These are phyloP conservation scores for Tachystola acroxantha DNA, from an alignment of 2,888 invertebrate genomes.

Conservation along the genomic window DNA sequence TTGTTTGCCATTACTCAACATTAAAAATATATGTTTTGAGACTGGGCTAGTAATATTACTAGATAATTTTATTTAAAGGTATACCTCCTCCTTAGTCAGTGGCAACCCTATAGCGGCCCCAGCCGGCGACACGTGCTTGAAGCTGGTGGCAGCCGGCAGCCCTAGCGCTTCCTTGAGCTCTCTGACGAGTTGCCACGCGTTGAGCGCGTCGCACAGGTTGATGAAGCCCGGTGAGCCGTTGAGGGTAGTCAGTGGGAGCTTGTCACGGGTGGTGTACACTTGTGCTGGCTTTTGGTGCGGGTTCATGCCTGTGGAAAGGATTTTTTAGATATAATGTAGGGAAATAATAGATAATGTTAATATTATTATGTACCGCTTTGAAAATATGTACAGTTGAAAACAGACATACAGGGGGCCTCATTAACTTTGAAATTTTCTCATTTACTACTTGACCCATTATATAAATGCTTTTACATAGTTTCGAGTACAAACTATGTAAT, in stretches of 20 bases:
- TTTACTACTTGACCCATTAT: too few relatives aligned
- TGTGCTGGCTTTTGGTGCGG: slow-evolving; percentile 99
- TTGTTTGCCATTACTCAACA: too few relatives aligned
- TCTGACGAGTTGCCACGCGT: slow-evolving; percentile 97
- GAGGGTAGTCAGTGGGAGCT: slow-evolving; percentile 90
- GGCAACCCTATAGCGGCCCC: slow-evolving; percentile 96
- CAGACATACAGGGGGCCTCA: too few relatives aligned
- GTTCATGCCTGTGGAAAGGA: slow-evolving; percentile 93
- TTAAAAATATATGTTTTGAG: too few relatives aligned
- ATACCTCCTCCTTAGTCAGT: slow-evolving; percentile 82
- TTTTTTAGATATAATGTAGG: background rate
- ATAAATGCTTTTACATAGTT: too few relatives aligned
- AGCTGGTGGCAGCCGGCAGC: slow-evolving; percentile 95
- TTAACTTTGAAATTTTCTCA: too few relatives aligned
- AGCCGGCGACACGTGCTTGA: slow-evolving; percentile 99
- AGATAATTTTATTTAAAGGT: too few relatives aligned
- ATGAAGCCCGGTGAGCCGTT: slow-evolving; percentile 98
- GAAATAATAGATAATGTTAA: too few relatives aligned
- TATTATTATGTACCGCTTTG: too few relatives aligned
- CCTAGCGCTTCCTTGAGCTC: slow-evolving; percentile 89
- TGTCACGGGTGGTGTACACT: slow-evolving; percentile 87
- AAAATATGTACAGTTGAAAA: too few relatives aligned
- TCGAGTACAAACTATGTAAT: too few relatives aligned
- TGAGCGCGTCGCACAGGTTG: slow-evolving; percentile 97
- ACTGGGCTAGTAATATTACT: too few relatives aligned